Conservation (phyloP, 2,888 invertebrate species). For the Caenorhabditis sp. region DNA sequence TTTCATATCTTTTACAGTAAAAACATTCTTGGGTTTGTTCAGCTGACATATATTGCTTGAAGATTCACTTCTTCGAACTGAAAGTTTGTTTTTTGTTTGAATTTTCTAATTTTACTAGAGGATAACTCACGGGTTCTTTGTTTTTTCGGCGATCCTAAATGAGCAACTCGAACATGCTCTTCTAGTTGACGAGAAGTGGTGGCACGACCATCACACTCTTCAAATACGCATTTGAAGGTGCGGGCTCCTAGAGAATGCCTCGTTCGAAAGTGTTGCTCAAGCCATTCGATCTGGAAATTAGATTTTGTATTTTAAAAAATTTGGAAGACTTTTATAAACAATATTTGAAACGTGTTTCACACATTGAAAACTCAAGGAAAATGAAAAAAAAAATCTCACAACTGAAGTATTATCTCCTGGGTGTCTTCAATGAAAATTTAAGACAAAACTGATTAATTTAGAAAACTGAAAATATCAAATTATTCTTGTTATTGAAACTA, state of each 20-base stretch:
- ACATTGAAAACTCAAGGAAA: no score
- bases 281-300: constrained; percentile 3
- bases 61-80: not conserved
- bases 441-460: no score
- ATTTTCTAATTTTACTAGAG: no score
- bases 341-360: no score
- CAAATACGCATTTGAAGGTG: not conserved
- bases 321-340: no score
- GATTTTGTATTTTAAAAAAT: not conserved
- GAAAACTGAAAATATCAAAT: no score
- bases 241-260: not conserved
- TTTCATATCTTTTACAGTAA: not conserved
- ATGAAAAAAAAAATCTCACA: no score
- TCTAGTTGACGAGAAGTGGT: not conserved
- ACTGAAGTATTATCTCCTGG: no score
- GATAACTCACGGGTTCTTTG: not conserved
- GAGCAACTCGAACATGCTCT: not conserved
- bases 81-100: no score
- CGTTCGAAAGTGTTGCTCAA: constrained; percentile 3
- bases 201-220: not conserved
- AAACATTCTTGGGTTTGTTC: not conserved
- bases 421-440: no score
- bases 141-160: not conserved
- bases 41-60: not conserved
- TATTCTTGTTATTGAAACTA: no score